phyloP scores from a whole-genome alignment of 1,140 invertebrate species.

The Oryctes rhinoceros region DNA sequence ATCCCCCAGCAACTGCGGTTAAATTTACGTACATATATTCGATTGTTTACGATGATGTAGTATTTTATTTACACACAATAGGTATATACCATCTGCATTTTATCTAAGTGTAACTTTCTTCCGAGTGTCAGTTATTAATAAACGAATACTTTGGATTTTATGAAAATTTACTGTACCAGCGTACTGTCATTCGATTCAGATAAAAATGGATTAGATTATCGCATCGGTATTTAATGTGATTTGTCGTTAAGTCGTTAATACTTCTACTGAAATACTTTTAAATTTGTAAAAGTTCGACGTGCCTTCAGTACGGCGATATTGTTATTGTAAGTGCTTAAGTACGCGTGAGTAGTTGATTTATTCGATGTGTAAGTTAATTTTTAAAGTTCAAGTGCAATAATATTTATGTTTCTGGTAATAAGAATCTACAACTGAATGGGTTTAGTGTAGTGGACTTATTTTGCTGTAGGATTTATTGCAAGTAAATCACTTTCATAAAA shows the following conservation, averaged over 20 bases:
- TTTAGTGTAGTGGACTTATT: too few relatives aligned
- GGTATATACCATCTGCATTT: too few relatives aligned
- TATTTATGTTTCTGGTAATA: not conserved
- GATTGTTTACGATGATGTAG: too few relatives aligned
- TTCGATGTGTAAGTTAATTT: not conserved
- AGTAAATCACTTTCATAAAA: too few relatives aligned
- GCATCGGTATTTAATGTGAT: conserved; percentile 8
- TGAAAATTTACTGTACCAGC: not conserved
- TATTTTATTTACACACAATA: too few relatives aligned
- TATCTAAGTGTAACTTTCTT: too few relatives aligned
- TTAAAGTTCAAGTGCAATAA: not conserved
- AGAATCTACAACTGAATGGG: not conserved
- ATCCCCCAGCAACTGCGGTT: too few relatives aligned
- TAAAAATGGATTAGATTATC: conserved; percentile 16
- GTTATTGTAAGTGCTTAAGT: conserved; percentile 8
- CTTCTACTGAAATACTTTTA: not conserved
- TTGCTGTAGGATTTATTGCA: too few relatives aligned
- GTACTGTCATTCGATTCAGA: not conserved
- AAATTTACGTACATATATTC: too few relatives aligned
- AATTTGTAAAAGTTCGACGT: conserved; percentile 16
- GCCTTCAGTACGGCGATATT: not conserved
- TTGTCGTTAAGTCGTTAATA: not conserved
- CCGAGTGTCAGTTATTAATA: too few relatives aligned
- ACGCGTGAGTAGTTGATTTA: not conserved
- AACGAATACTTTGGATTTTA: not conserved